Evolutionary conservation across 2,113 vertebrate species (phyloP).

Genomic region (Choloepus hoffmanni): DNA sequence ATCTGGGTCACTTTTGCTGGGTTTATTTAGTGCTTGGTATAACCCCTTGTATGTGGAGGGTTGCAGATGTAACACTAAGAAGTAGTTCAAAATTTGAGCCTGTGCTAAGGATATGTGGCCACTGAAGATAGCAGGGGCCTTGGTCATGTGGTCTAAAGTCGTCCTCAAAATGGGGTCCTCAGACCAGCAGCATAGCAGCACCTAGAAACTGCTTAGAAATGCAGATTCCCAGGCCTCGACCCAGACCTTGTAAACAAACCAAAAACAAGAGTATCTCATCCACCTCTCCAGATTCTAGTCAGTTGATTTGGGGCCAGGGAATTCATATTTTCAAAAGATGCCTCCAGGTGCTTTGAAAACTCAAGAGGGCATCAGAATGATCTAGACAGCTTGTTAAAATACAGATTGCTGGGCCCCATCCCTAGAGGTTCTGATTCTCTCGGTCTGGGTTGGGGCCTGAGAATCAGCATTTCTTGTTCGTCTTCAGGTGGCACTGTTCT

Average conservation of each 20-base stretch:
- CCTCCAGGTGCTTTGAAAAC: not conserved
- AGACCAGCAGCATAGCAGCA: not conserved
- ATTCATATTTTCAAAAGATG: not conserved
- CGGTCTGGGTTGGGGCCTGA: no score
- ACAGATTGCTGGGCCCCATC: no score
- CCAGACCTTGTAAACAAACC: not conserved
- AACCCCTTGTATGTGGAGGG: not conserved
- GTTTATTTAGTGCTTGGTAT: not conserved
- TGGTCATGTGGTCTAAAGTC: not conserved
- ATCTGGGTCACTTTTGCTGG: not conserved
- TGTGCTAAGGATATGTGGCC: not conserved
- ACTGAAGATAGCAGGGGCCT: accelerated
- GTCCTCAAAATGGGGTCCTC: not conserved
- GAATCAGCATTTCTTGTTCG: no score
- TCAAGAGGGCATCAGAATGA: no score
- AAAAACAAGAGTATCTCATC: not conserved
- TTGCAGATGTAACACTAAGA: not conserved
- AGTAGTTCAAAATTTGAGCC: slow-evolving; percentile 1
- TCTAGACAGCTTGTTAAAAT: no score
- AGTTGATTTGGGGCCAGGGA: not conserved
- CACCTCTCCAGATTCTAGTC: not conserved
- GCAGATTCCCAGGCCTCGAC: no score
- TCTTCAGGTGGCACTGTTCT: no score
- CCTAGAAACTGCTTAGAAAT: not conserved
- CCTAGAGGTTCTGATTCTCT: no score